Conservation (phyloP, 2,888 invertebrate species). For the Drosophila crucigera region DNA sequence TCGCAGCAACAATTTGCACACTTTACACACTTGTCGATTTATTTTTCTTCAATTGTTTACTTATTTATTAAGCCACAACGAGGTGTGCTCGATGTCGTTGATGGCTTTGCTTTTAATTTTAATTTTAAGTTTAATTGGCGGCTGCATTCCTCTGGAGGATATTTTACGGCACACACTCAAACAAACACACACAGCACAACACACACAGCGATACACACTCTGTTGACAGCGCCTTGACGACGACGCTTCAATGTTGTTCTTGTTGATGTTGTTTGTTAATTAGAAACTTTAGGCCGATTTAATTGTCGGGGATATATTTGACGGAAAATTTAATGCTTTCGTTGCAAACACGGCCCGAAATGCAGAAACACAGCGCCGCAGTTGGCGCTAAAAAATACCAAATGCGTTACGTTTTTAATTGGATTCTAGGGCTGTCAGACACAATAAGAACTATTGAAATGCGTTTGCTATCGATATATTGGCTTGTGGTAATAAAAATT, state of each 20-base stretch:
- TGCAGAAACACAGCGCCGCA: slow-evolving; percentile 38
- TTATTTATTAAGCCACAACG: slow-evolving; percentile 62
- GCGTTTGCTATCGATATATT: slow-evolving; percentile 33
- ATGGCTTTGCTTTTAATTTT: slow-evolving; percentile 54
- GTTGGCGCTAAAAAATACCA: slow-evolving; percentile 67
- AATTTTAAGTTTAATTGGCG: slow-evolving; percentile 58
- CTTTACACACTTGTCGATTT: slow-evolving; percentile 49
- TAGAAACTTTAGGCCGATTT: slow-evolving; percentile 19
- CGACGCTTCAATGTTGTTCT: slow-evolving; percentile 1
- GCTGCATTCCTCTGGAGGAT: slow-evolving; percentile 56
- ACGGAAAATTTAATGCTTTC: slow-evolving; percentile 72
- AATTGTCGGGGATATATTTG: slow-evolving; percentile 34
- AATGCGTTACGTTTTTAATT: slow-evolving; percentile 35
- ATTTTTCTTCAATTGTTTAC: slow-evolving; percentile 30
- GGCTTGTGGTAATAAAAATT: slow-evolving; percentile 8
- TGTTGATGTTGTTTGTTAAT: slow-evolving; percentile 7
- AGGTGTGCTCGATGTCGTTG: slow-evolving; percentile 60
- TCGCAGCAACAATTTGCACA: slow-evolving; percentile 46
- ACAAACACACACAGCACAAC: neutral
- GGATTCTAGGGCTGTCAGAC: slow-evolving; percentile 55
- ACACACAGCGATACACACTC: neutral
- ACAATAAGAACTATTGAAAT: neutral
- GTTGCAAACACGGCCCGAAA: slow-evolving; percentile 73
- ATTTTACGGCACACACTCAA: neutral
- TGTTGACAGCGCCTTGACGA: slow-evolving; percentile 18